Conservation (phyloP, 2,797 vertebrate species). For the Urosaurus nigricauda region DNA sequence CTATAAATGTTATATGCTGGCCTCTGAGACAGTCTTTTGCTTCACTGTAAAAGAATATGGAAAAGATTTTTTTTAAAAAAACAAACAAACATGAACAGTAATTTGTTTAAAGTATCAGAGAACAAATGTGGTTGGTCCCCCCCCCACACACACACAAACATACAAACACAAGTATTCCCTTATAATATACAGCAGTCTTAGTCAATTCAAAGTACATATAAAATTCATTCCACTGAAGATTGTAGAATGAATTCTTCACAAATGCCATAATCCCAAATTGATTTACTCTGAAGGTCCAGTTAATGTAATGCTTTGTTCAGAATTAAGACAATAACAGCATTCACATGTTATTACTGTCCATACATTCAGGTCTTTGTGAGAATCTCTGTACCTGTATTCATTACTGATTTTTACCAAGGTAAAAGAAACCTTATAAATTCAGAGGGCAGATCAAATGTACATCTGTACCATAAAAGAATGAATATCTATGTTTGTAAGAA, state of each 20-base stretch:
- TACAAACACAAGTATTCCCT: not conserved
- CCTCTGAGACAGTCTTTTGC: constrained; percentile 90
- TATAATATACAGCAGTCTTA: not conserved
- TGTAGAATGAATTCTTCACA: not conserved
- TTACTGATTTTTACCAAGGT: not conserved
- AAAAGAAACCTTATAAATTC: not conserved
- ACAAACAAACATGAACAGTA: constrained; percentile 50
- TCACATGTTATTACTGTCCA: not conserved
- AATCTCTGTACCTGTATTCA: not conserved
- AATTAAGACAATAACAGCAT: not conserved
- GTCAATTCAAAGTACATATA: not conserved
- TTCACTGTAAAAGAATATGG: constrained; percentile 85
- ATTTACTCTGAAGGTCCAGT: not conserved
- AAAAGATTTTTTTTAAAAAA: no score
- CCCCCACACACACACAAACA: not conserved
- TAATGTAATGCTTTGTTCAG: not conserved
- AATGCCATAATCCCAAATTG: not conserved
- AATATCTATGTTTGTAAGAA: no score
- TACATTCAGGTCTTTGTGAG: not conserved
- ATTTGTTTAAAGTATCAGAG: constrained; percentile 10
- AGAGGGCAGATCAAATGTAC: no score
- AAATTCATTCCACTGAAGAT: not conserved
- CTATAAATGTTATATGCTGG: constrained; percentile 91
- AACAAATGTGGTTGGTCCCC: not conserved
- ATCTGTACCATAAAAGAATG: no score